Evolutionary conservation across 2,888 invertebrate species (phyloP).

Genomic region (Mythimna pallens): DNA sequence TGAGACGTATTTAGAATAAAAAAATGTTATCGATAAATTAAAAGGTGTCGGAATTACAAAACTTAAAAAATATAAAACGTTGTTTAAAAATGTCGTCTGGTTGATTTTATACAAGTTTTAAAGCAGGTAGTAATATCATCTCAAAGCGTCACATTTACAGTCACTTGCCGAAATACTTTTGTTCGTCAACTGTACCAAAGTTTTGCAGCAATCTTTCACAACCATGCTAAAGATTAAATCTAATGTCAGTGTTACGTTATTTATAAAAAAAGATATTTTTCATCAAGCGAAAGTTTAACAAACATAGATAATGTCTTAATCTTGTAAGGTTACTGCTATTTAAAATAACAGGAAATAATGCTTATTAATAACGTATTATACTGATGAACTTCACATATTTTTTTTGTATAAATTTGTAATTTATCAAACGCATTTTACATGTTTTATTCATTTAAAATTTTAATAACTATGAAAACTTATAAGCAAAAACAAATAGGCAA

Average conservation of each 20-base stretch:
- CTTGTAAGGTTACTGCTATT: conserved; percentile 5
- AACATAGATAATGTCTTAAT: neutral
- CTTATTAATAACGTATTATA: neutral
- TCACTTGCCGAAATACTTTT: neutral
- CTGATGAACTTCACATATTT: conserved; percentile 38
- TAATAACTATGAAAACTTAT: conserved; percentile 1
- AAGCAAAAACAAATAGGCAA: conserved; percentile 1
- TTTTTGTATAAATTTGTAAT: conserved; percentile 29
- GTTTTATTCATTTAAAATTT: conserved; percentile 9
- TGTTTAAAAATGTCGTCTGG: too few relatives aligned
- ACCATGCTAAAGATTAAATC: conserved; percentile 18
- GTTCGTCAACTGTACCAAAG: neutral
- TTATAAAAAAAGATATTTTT: neutral
- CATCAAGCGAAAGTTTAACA: neutral
- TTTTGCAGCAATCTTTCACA: conserved; percentile 9
- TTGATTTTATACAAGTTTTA: too few relatives aligned
- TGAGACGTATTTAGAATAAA: too few relatives aligned
- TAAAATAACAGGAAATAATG: conserved; percentile 16
- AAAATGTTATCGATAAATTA: too few relatives aligned
- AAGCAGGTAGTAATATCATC: neutral
- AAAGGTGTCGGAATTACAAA: too few relatives aligned
- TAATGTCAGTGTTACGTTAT: neutral
- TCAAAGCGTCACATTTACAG: neutral
- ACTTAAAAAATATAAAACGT: too few relatives aligned
- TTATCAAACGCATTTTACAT: neutral